Conservation (phyloP, 92 coral and sea anemone species). For the Porites evermanni region DNA sequence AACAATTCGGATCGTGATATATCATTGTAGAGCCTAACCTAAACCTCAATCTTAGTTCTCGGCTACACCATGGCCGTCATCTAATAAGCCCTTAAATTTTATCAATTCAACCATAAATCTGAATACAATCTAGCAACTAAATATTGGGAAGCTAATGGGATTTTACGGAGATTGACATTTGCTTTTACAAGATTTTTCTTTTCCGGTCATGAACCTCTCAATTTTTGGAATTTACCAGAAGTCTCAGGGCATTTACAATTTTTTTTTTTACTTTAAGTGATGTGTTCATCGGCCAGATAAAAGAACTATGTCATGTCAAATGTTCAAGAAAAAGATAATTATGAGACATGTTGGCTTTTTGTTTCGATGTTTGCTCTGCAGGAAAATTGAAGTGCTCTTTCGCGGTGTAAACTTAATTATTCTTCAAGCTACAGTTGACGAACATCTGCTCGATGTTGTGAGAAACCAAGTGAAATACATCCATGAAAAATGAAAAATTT, state of each 20-base stretch:
- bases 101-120: neutral
- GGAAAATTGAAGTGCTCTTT: conserved; percentile 33
- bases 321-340: neutral
- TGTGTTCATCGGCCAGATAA: neutral
- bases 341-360: conserved; percentile 10
- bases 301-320: neutral
- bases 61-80: neutral
- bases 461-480: neutral
- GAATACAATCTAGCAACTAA: neutral
- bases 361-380: conserved; percentile 23
- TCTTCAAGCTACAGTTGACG: neutral
- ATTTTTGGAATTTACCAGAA: neutral
- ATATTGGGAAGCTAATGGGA: neutral
- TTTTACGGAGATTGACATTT: neutral
- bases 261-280: neutral
- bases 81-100: neutral
- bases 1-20: neutral
- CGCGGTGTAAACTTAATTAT: neutral
- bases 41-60: neutral
- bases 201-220: neutral
- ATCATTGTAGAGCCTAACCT: neutral
- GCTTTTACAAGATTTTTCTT: neutral
- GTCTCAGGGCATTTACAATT: too few species aligned
- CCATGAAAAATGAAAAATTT: neutral
- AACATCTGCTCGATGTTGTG: conserved; percentile 7